These are phyloP conservation scores for Pristis pectinata DNA, from an alignment of 2,797 vertebrate species.

Conservation along the genomic window DNA sequence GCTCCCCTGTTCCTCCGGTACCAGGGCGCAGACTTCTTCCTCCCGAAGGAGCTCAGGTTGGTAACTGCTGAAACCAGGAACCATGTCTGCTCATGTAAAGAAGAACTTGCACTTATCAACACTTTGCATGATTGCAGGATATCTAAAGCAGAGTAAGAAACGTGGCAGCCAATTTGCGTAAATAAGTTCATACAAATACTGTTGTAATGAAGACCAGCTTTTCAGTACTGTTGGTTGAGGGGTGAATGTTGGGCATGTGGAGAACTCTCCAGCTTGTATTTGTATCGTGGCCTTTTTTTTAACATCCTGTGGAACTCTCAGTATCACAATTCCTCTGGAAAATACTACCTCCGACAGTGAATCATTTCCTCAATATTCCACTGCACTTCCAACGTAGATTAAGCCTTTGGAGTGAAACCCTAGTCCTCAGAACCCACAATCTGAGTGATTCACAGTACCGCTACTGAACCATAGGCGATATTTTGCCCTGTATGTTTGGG, in stretches of 20 bases:
- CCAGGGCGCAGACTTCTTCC: conserved; percentile 58
- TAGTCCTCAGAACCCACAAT: not conserved
- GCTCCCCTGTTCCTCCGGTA: conserved; percentile 58
- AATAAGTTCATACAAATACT: not conserved
- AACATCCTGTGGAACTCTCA: not conserved
- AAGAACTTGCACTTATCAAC: not conserved
- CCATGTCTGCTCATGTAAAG: not conserved
- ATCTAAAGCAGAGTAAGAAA: not conserved
- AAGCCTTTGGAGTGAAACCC: not conserved
- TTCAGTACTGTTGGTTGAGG: not conserved
- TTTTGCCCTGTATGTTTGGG: not conserved
- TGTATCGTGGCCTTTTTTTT: not conserved
- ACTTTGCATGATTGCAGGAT: not conserved
- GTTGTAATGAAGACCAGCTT: not conserved
- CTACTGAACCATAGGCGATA: not conserved
- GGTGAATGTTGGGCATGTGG: not conserved
- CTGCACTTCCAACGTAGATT: not conserved
- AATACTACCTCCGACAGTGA: not conserved
- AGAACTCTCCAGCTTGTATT: not conserved
- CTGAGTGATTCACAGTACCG: not conserved
- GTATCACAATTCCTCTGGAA: not conserved
- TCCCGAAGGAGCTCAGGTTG: conserved; percentile 72
- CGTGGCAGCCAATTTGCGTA: not conserved
- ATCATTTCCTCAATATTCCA: not conserved
- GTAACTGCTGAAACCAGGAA: conserved; percentile 36